phyloP scores from a whole-genome alignment of 1,140 invertebrate species.

The Apis cerana region DNA sequence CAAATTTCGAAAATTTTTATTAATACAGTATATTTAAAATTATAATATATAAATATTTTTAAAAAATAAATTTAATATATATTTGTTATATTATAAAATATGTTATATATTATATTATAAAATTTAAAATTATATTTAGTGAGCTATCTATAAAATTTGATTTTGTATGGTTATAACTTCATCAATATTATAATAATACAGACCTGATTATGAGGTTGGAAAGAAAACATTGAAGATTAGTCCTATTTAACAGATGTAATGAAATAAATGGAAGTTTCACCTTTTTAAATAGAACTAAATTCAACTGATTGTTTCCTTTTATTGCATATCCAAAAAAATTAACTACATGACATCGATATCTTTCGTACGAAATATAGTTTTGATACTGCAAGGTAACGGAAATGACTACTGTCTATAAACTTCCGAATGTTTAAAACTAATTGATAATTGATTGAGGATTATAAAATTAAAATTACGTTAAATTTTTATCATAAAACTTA shows the following conservation, averaged over 20 bases:
- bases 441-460: neutral
- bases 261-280: constrained; percentile 21
- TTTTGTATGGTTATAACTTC: constrained; percentile 4
- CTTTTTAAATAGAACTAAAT: constrained; percentile 12
- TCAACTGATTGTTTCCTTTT: neutral
- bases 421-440: constrained; percentile 50
- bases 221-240: constrained; percentile 75
- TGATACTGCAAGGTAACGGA: constrained; percentile 38
- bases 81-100: neutral
- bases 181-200: constrained; percentile 25
- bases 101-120: neutral
- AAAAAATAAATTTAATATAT: neutral
- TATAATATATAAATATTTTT: constrained; percentile 13
- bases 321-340: constrained; percentile 20
- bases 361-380: constrained; percentile 21
- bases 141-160: neutral
- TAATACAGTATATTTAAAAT: neutral
- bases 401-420: constrained; percentile 29
- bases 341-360: constrained; percentile 41
- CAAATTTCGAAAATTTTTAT: neutral
- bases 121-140: neutral
- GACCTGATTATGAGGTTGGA: constrained; percentile 79
- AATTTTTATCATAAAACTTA: neutral
- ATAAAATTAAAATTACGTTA: neutral
- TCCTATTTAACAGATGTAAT: constrained; percentile 1